These are phyloP conservation scores for Pterobdella sp. DNA, from an alignment of 2,888 invertebrate species.

Conservation along the genomic window DNA sequence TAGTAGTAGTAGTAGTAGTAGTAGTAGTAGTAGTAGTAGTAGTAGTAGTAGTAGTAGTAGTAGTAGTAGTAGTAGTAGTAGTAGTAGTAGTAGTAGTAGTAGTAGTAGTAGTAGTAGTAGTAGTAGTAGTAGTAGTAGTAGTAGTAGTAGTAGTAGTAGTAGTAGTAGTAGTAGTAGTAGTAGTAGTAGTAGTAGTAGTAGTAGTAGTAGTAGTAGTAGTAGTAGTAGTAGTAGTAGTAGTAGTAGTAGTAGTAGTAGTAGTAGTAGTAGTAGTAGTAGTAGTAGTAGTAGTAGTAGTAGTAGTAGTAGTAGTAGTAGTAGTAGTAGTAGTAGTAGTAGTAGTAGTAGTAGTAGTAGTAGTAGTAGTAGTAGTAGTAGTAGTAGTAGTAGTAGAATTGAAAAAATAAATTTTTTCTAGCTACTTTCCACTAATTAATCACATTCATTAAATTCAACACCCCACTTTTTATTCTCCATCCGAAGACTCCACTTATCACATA, in stretches of 20 bases:
- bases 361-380: constrained; percentile 8
- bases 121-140: constrained; percentile 8
- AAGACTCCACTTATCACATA: too few species aligned
- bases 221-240: constrained; percentile 8
- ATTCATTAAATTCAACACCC: too few species aligned
- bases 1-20: constrained; percentile 8
- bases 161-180: constrained; percentile 8
- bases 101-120: constrained; percentile 8
- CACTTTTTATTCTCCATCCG: too few species aligned
- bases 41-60: constrained; percentile 8
- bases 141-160: constrained; percentile 8
- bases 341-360: constrained; percentile 8
- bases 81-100: constrained; percentile 8
- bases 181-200: constrained; percentile 8
- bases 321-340: constrained; percentile 8
- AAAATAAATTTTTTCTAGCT: too few species aligned
- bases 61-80: constrained; percentile 8
- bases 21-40: constrained; percentile 8
- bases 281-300: constrained; percentile 8
- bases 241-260: constrained; percentile 8
- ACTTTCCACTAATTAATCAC: too few species aligned
- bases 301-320: constrained; percentile 8
- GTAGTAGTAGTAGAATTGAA: constrained; percentile 8
- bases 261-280: constrained; percentile 8
- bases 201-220: constrained; percentile 8